Conservation (phyloP, 1,140 invertebrate species). For the Musca domestica region DNA sequence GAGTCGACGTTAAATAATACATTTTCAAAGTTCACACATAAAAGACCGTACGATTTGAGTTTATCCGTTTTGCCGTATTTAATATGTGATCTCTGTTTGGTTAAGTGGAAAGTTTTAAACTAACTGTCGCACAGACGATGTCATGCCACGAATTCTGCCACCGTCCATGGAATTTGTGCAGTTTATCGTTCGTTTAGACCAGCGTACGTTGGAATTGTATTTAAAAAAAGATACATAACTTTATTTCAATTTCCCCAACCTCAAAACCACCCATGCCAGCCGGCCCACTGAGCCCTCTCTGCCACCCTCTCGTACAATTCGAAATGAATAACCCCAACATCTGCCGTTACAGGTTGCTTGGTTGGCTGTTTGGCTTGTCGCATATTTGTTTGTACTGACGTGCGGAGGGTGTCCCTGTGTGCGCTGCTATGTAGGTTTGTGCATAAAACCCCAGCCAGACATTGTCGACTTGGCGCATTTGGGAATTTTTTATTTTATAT, state of each 20-base stretch:
- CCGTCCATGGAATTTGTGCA: no score
- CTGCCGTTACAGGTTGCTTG: not conserved
- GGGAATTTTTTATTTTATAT: not conserved
- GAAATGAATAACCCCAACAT: not conserved
- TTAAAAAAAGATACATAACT: constrained; percentile 14
- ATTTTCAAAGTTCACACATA: no score
- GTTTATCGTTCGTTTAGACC: no score
- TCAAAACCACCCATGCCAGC: not conserved
- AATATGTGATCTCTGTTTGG: no score
- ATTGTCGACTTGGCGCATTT: constrained; percentile 12
- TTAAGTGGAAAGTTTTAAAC: constrained; percentile 1
- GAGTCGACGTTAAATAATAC: no score
- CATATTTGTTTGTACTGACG: not conserved
- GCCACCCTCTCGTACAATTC: not conserved
- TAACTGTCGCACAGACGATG: no score
- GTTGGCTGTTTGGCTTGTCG: not conserved
- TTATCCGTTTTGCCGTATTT: not conserved
- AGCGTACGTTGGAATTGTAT: not conserved
- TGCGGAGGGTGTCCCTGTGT: no score
- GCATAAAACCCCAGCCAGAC: constrained; percentile 11
- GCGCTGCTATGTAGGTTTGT: not conserved
- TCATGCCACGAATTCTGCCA: no score
- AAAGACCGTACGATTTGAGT: no score
- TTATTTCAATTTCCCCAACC: constrained; percentile 14
- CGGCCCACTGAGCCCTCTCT: not conserved